Conservation (phyloP, 1,140 invertebrate species). For the Drosophila seguyi region DNA sequence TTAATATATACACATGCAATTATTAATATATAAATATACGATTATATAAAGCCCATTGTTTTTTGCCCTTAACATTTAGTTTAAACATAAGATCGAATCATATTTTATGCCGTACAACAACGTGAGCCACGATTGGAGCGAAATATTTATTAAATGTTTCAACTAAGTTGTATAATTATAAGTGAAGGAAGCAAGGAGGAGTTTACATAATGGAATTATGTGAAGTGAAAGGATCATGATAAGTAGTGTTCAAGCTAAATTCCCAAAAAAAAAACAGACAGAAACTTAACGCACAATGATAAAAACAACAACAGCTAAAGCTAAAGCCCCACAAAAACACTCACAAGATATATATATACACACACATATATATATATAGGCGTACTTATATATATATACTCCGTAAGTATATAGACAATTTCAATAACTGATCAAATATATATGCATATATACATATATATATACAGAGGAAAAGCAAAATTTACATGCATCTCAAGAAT, state of each 20-base stretch:
- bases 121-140: conserved; percentile 14
- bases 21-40: conserved; percentile 22
- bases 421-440: conserved; percentile 67
- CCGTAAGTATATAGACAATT: conserved; percentile 68
- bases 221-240: conserved; percentile 13
- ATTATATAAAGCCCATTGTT: conserved; percentile 58
- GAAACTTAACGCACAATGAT: conserved; percentile 53
- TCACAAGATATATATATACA: conserved; percentile 31
- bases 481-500: conserved; percentile 73
- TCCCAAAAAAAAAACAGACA: conserved; percentile 30
- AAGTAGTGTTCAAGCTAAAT: conserved; percentile 8
- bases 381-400: conserved; percentile 49
- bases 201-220: conserved; percentile 80
- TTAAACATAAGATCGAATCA: conserved; percentile 70
- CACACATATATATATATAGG: conserved; percentile 12
- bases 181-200: conserved; percentile 28
- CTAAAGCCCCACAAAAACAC: conserved; percentile 32
- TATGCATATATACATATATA: conserved; percentile 41
- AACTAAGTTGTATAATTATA: conserved; percentile 83
- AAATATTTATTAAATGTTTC: conserved; percentile 80
- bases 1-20: conserved; percentile 8
- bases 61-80: conserved; percentile 73
- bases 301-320: conserved; percentile 4
- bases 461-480: conserved; percentile 53
- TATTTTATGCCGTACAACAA: conserved; percentile 75